Evolutionary conservation across 2,888 invertebrate genomes (phyloP).

Genomic region (Panopea generosa): DNA sequence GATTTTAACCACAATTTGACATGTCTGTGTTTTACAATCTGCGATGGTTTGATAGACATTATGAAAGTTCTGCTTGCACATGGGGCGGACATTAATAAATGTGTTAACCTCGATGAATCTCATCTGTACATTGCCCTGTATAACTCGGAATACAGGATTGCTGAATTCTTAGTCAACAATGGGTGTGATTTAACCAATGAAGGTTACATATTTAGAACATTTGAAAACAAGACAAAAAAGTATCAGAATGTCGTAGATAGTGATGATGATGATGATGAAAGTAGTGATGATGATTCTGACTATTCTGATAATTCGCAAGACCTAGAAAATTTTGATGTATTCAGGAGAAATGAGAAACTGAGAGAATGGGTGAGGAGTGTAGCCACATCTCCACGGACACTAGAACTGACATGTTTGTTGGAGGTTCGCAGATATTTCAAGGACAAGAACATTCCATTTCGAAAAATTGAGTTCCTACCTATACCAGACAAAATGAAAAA

Average conservation of each 20-base stretch:
- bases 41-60: slow-evolving; percentile 15
- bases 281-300: slow-evolving; percentile 28
- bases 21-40: slow-evolving; percentile 14
- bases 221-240: neutral
- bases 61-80: slow-evolving; percentile 58
- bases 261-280: slow-evolving; percentile 43
- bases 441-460: slow-evolving; percentile 36
- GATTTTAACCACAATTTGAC: neutral
- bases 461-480: slow-evolving; percentile 32
- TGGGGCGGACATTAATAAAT: slow-evolving; percentile 64
- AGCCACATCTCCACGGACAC: slow-evolving; percentile 28
- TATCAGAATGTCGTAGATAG: neutral
- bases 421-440: slow-evolving; percentile 48
- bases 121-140: slow-evolving; percentile 59
- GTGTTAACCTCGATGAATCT: slow-evolving; percentile 35
- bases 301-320: slow-evolving; percentile 22
- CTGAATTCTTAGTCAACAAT: slow-evolving; percentile 58
- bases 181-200: slow-evolving; percentile 48
- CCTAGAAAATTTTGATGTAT: slow-evolving; percentile 25
- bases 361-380: slow-evolving; percentile 24
- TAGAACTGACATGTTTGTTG: slow-evolving; percentile 40
- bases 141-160: slow-evolving; percentile 48
- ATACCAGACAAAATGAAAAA: slow-evolving; percentile 45
- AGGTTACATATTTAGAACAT: slow-evolving; percentile 9
- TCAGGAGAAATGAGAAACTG: slow-evolving; percentile 38